phyloP scores from a whole-genome alignment of 2,113 vertebrate genomes.

The Anthoscopus minutus region DNA sequence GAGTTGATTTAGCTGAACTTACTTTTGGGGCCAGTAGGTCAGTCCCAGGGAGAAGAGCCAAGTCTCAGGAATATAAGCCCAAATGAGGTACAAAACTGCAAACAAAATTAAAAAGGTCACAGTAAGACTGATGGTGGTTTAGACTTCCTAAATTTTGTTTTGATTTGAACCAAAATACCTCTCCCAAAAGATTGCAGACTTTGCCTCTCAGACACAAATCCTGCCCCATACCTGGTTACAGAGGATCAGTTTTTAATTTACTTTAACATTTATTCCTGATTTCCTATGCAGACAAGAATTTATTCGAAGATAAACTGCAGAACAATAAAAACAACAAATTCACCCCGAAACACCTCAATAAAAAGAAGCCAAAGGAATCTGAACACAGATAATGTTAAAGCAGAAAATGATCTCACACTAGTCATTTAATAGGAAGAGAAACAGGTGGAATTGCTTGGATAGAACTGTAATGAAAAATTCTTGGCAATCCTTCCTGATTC shows the following conservation, averaged over 20 bases:
- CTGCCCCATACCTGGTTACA: neutral
- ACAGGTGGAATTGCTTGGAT: neutral
- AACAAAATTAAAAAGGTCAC: too few species aligned
- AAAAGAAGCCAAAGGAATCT: neutral
- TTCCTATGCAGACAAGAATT: neutral
- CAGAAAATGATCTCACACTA: neutral
- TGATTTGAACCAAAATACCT: neutral
- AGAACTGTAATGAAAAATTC: neutral
- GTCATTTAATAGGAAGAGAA: neutral
- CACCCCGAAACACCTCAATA: fast-evolving
- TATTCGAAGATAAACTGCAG: neutral
- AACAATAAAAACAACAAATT: neutral
- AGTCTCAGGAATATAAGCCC: slow-evolving; percentile 89
- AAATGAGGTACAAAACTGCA: slow-evolving; percentile 88
- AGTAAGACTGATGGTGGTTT: neutral
- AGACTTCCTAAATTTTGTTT: neutral
- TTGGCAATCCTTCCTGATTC: neutral
- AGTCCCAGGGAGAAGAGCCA: slow-evolving; percentile 90
- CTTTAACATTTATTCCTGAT: neutral
- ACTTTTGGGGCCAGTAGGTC: slow-evolving; percentile 98
- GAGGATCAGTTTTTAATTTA: fast-evolving
- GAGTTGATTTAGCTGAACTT: slow-evolving; percentile 58
- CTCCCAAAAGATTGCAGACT: neutral
- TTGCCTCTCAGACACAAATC: neutral
- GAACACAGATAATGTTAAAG: neutral